phyloP scores from a whole-genome alignment of 2,797 vertebrate genomes.

The Rhinophrynus dorsalis region DNA sequence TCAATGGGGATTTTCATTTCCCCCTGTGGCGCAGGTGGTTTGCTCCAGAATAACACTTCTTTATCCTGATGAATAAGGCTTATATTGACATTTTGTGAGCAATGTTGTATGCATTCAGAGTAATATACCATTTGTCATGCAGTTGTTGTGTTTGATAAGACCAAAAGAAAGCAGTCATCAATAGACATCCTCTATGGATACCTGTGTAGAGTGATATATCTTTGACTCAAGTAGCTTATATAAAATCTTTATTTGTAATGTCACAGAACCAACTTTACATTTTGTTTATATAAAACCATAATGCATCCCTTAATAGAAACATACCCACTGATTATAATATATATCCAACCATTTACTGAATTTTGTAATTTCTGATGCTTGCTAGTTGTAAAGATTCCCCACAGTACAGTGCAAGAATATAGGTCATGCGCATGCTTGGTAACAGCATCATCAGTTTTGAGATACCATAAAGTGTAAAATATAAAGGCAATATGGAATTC shows the following conservation, averaged over 20 bases:
- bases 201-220: neutral
- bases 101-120: too few species aligned
- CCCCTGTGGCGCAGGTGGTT: too few species aligned
- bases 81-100: too few species aligned
- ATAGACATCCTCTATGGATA: constrained; percentile 20
- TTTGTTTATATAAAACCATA: constrained; percentile 33
- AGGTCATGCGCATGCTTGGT: constrained; percentile 37
- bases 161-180: too few species aligned
- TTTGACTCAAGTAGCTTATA: constrained; percentile 5
- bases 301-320: constrained; percentile 36
- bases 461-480: constrained; percentile 18
- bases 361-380: constrained; percentile 1
- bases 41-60: too few species aligned
- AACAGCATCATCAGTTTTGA: constrained; percentile 26
- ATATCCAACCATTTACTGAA: neutral
- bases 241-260: constrained; percentile 39
- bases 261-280: constrained; percentile 36
- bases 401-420: constrained; percentile 39
- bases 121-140: too few species aligned
- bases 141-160: too few species aligned
- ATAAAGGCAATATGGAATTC: constrained; percentile 7
- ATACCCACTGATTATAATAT: constrained; percentile 8
- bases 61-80: too few species aligned
- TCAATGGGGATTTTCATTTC: too few species aligned
- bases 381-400: neutral